These are phyloP conservation scores for Aphelenchoides besseyi DNA, from an alignment of 1,140 invertebrate species.

Conservation along the genomic window DNA sequence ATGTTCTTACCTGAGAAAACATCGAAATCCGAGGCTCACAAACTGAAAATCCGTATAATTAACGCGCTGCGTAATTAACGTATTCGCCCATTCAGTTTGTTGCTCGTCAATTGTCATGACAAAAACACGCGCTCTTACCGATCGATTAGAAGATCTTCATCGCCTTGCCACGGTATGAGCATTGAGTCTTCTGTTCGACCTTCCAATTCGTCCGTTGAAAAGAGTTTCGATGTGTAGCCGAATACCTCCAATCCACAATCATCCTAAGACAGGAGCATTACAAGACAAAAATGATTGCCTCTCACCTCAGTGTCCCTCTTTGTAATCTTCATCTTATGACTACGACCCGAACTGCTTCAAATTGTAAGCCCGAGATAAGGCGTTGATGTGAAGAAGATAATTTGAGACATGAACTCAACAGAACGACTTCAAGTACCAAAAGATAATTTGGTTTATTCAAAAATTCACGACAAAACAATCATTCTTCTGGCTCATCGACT, in stretches of 20 bases:
- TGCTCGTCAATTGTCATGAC: neutral
- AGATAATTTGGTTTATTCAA: neutral
- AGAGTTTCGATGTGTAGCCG: constrained; percentile 8
- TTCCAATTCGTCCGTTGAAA: neutral
- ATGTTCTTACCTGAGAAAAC: neutral
- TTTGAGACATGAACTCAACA: too few species aligned
- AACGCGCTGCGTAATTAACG: too few species aligned
- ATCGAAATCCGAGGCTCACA: neutral
- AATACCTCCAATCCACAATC: neutral
- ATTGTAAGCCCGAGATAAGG: neutral
- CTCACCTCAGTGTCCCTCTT: neutral
- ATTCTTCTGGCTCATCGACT: neutral
- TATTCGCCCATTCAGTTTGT: neutral
- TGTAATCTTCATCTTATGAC: neutral
- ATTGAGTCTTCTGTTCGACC: constrained; percentile 2
- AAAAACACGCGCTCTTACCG: constrained; percentile 6
- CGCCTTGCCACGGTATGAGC: constrained; percentile 16
- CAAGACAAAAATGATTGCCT: neutral
- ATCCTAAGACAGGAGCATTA: too few species aligned
- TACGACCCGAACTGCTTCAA: too few species aligned
- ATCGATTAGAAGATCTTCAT: constrained; percentile 14
- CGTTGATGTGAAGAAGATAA: too few species aligned
- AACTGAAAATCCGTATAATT: neutral
- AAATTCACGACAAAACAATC: neutral
- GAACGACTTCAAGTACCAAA: too few species aligned